Percentiles rank a stretch among this genome's conserved stretches.
phyloP scores from a whole-genome alignment of 2,888 invertebrate genomes.

The Brachylomia viminalis region DNA sequence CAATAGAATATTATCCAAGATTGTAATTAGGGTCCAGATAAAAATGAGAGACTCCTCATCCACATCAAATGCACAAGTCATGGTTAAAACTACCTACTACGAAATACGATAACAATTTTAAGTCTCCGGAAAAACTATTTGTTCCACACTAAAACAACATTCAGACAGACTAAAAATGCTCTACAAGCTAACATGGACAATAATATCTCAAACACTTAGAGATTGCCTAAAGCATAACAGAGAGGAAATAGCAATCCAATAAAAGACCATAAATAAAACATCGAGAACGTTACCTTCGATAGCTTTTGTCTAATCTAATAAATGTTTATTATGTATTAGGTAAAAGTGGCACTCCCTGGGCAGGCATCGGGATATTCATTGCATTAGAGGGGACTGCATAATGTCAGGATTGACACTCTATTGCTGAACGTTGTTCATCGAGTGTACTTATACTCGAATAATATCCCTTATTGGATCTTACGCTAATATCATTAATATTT shows the following conservation, averaged over 20 bases:
- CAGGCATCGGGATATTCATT: conserved; percentile 76
- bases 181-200: conserved; percentile 29
- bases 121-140: background rate
- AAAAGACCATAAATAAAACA: conserved; percentile 89
- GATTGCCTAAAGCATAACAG: conserved; percentile 71
- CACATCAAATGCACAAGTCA: too few species aligned
- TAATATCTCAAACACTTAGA: conserved; percentile 72
- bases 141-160: conserved; percentile 8
- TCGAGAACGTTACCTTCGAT: conserved; percentile 82
- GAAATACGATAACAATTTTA: background rate
- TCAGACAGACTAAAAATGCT: conserved; percentile 12
- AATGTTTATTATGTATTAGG: conserved; percentile 90
- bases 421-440: conserved; percentile 56
- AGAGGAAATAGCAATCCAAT: conserved; percentile 85
- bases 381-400: conserved; percentile 86
- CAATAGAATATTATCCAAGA: too few species aligned
- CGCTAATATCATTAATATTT: conserved; percentile 26
- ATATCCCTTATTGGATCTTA: conserved; percentile 30
- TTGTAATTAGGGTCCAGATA: too few species aligned
- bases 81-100: background rate
- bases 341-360: conserved; percentile 83
- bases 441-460: conserved; percentile 5
- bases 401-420: conserved; percentile 82
- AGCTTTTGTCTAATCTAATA: conserved; percentile 89
- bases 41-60: too few species aligned